phyloP scores from a whole-genome alignment of 2,888 invertebrate species.

The Cheilosia pagana region DNA sequence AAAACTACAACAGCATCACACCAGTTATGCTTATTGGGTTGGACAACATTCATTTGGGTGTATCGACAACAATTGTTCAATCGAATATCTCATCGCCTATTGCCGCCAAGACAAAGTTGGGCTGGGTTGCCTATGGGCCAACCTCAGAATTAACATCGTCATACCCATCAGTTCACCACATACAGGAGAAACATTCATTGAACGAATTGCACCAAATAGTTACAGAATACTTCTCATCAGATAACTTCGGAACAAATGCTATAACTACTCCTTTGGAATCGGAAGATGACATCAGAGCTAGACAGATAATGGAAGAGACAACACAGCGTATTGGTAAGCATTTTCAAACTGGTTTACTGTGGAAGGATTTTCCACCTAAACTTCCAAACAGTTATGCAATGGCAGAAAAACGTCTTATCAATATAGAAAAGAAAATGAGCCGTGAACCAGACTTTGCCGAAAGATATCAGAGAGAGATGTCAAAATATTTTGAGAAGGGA shows the following conservation, averaged over 20 bases:
- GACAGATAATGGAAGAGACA: too few species aligned
- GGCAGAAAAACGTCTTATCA: too few species aligned
- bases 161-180: not conserved
- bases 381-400: too few species aligned
- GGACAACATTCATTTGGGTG: slow-evolving; percentile 7
- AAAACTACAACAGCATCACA: slow-evolving; percentile 1
- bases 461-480: not conserved
- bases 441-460: too few species aligned
- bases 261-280: too few species aligned
- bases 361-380: too few species aligned
- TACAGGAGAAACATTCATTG: slow-evolving; percentile 4
- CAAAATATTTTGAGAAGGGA: not conserved
- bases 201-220: slow-evolving; percentile 2
- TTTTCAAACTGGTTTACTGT: too few species aligned
- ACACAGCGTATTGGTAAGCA: too few species aligned
- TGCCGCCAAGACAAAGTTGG: slow-evolving; percentile 11
- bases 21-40: slow-evolving; percentile 16
- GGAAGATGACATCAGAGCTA: too few species aligned
- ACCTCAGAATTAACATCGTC: not conserved
- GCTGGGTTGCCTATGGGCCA: slow-evolving; percentile 21
- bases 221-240: not conserved
- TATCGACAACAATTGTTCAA: not conserved
- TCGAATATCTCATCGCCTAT: not conserved
- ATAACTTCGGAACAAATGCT: too few species aligned
- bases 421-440: too few species aligned